Conservation (phyloP, 2,113 vertebrate species). For the Antechinus flavipes region DNA sequence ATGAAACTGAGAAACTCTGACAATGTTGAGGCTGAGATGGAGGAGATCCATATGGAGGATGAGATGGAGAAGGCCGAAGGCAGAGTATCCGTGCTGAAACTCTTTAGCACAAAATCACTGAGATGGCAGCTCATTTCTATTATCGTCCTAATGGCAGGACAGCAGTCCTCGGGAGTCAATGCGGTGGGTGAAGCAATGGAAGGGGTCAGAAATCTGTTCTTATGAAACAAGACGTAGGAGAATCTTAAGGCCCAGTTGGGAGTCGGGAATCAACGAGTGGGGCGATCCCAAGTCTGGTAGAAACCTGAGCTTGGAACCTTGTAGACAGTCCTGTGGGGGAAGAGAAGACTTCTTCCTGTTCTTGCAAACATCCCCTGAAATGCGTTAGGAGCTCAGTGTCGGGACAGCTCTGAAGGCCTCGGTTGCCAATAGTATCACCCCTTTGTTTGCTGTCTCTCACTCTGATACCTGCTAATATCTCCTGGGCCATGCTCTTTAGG, state of each 20-base stretch:
- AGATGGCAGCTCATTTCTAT: slow-evolving; percentile 94
- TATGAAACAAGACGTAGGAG: neutral
- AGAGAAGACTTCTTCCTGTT: neutral
- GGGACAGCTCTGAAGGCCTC: neutral
- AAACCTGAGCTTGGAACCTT: neutral
- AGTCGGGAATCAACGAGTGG: neutral
- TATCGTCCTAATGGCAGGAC: slow-evolving; percentile 91
- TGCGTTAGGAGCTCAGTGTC: neutral
- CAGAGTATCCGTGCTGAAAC: slow-evolving; percentile 86
- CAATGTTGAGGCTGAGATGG: slow-evolving; percentile 87
- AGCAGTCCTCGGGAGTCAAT: slow-evolving; percentile 95
- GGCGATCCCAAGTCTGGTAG: neutral
- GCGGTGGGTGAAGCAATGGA: slow-evolving; percentile 81
- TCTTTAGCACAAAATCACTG: slow-evolving; percentile 87
- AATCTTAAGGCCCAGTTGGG: neutral
- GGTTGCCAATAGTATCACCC: neutral
- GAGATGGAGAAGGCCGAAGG: slow-evolving; percentile 88
- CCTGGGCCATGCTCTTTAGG: slow-evolving; percentile 81
- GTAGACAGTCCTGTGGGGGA: neutral
- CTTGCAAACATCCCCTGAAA: neutral
- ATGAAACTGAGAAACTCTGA: slow-evolving; percentile 87
- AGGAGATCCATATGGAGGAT: slow-evolving; percentile 91
- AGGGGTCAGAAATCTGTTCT: neutral
- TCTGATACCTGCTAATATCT: neutral
- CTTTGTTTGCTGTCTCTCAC: neutral